Evolutionary conservation across 1,140 invertebrate genomes (phyloP).

Genomic region (Eurosta solidaginis): DNA sequence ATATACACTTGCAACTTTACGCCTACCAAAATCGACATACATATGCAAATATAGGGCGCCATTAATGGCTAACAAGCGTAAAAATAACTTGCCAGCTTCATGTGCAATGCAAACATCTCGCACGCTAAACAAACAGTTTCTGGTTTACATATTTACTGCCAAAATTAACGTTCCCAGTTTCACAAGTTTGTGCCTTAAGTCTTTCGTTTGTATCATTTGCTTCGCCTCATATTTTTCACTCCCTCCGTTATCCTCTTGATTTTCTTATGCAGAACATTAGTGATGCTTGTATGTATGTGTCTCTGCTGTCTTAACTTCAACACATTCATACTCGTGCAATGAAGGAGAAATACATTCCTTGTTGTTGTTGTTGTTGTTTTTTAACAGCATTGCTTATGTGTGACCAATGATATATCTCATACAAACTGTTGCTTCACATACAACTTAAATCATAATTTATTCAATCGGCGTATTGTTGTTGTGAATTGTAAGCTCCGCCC

Average conservation of each 20-base stretch:
- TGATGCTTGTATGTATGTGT: neutral
- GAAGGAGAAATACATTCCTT: neutral
- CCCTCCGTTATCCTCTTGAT: neutral
- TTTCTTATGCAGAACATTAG: neutral
- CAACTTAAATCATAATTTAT: conserved; percentile 28
- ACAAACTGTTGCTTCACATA: neutral
- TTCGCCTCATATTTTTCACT: neutral
- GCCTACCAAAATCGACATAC: too few relatives aligned
- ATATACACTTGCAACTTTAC: too few relatives aligned
- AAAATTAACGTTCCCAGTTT: neutral
- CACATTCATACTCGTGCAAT: neutral
- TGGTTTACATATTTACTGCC: neutral
- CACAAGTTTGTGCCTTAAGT: neutral
- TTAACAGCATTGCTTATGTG: neutral
- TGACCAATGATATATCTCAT: neutral
- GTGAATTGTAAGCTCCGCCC: neutral
- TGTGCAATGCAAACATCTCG: neutral
- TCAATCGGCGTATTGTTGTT: neutral
- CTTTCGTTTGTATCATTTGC: neutral
- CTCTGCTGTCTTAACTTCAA: neutral
- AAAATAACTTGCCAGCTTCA: neutral
- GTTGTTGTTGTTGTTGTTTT: neutral
- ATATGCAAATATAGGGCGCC: too few relatives aligned
- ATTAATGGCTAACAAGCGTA: neutral
- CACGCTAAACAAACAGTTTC: neutral